Conservation (phyloP, 2,888 invertebrate species). For the Nemurella pictetii region DNA sequence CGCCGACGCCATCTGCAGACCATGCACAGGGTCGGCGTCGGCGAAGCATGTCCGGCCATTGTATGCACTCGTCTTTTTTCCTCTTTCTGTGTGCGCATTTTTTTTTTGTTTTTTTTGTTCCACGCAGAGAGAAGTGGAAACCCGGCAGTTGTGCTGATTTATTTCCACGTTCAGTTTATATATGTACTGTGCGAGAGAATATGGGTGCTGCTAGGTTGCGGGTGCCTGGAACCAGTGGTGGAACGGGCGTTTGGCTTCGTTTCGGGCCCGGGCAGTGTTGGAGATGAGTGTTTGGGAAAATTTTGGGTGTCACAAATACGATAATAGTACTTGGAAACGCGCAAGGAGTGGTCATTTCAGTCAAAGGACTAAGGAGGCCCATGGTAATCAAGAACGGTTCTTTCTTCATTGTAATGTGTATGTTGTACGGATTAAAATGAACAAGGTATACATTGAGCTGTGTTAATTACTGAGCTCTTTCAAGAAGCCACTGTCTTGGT, state of each 20-base stretch:
- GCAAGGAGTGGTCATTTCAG: too few species aligned
- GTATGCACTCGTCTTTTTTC: not conserved
- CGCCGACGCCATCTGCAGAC: constrained; percentile 25
- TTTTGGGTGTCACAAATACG: too few species aligned
- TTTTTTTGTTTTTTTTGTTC: not conserved
- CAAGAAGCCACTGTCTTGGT: not conserved
- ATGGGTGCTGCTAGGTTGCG: not conserved
- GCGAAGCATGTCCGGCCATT: constrained; percentile 18
- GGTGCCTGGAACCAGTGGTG: too few species aligned
- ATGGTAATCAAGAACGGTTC: too few species aligned
- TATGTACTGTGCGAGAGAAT: constrained; percentile 5
- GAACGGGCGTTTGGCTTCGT: too few species aligned
- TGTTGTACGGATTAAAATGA: too few species aligned
- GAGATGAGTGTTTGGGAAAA: too few species aligned
- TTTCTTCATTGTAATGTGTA: too few species aligned
- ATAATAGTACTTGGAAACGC: too few species aligned
- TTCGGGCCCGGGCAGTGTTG: too few species aligned
- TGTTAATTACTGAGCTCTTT: not conserved
- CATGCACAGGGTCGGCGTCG: not conserved
- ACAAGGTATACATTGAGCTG: too few species aligned
- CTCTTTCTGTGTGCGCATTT: not conserved
- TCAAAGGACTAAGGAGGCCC: too few species aligned
- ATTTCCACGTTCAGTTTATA: constrained; percentile 21
- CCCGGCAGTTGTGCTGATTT: constrained; percentile 31
- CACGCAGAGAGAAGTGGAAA: constrained; percentile 17